Evolutionary conservation across 2,888 invertebrate species (phyloP).

Genomic region (Corythucha ciliata): DNA sequence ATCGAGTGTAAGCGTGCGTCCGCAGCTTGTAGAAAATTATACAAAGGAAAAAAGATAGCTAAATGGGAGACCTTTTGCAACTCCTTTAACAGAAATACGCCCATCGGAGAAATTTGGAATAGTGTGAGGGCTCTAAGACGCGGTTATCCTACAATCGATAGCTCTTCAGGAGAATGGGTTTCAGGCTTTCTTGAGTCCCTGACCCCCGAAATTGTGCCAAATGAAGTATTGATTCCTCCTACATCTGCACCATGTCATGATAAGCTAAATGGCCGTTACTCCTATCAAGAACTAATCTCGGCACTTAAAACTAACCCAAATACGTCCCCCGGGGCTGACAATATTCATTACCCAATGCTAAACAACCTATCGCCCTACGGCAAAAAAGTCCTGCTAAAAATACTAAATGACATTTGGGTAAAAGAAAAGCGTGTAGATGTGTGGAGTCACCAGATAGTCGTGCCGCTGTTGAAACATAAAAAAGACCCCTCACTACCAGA

Average conservation of each 20-base stretch:
- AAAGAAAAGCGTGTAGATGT: slow-evolving; percentile 12
- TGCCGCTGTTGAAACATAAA: slow-evolving; percentile 28
- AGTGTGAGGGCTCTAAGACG: background rate
- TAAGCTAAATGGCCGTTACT: too few species aligned
- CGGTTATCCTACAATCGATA: too few species aligned
- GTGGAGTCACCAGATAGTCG: slow-evolving; percentile 26
- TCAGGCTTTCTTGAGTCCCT: too few species aligned
- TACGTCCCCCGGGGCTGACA: background rate
- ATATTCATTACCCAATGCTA: slow-evolving; percentile 8
- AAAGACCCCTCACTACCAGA: slow-evolving; percentile 10
- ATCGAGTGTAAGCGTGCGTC: background rate
- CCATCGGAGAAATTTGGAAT: background rate
- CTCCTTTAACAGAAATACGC: background rate
- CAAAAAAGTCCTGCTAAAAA: slow-evolving; percentile 1
- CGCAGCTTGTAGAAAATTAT: background rate
- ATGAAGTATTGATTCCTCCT: too few species aligned
- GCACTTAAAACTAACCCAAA: slow-evolving; percentile 4
- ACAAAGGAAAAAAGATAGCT: background rate
- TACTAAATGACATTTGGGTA: slow-evolving; percentile 18
- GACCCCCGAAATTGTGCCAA: too few species aligned
- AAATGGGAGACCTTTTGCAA: background rate
- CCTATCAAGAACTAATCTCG: background rate
- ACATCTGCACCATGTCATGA: too few species aligned
- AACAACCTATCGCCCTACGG: background rate
- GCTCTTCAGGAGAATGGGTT: too few species aligned